Evolutionary conservation across 53 echinoderm and acorn worm genomes (phyloP).

Genomic region (Mesocentrotus franciscanus): DNA sequence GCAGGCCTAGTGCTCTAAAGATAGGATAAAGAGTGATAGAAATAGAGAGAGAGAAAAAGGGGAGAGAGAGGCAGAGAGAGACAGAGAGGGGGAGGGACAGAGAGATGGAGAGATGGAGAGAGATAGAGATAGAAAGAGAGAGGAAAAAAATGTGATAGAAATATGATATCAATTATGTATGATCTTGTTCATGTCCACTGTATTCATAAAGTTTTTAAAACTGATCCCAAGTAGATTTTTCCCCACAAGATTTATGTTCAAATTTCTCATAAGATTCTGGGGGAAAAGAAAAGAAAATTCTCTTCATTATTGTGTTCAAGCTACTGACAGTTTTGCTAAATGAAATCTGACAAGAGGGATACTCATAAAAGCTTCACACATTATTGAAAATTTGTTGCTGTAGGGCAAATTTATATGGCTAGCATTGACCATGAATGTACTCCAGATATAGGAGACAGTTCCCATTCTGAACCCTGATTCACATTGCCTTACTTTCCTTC

Average conservation of each 20-base stretch:
- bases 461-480: no score
- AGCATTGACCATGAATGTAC: conserved; percentile 10
- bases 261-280: no score
- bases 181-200: no score
- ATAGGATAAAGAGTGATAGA: neutral
- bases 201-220: no score
- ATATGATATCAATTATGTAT: no score
- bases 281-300: no score
- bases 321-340: neutral
- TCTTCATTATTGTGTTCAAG: neutral
- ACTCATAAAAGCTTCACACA: conserved; percentile 5
- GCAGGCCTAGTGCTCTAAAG: no score
- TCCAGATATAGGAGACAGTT: neutral
- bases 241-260: no score
- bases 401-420: neutral
- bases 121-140: neutral
- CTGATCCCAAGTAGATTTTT: no score
- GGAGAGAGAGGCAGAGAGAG: neutral
- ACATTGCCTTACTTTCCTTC: no score
- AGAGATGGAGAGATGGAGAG: neutral
- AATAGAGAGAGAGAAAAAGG: neutral
- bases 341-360: neutral
- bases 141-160: no score
- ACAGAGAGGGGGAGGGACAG: neutral
- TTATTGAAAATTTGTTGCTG: conserved; percentile 3